Percentiles rank a stretch among this genome's conserved stretches.
Conservation (phyloP, 2,113 vertebrate genomes). For the Ondatra zibethicus region DNA sequence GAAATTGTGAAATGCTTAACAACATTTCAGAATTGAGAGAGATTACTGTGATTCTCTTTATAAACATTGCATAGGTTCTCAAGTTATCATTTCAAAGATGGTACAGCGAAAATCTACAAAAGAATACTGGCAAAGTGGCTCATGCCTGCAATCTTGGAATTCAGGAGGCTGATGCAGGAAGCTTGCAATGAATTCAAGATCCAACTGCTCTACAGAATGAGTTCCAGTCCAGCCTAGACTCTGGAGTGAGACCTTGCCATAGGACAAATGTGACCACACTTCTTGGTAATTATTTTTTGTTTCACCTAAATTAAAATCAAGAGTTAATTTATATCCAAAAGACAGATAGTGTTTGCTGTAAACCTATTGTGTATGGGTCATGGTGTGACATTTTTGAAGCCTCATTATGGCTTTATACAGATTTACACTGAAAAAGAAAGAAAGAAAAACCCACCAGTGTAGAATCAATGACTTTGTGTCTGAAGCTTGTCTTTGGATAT, state of each 20-base stretch:
- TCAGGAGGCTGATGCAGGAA: not conserved
- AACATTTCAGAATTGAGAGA: constrained; percentile 8
- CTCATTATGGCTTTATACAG: not conserved
- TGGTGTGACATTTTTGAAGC: not conserved
- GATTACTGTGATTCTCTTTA: not conserved
- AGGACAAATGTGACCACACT: not conserved
- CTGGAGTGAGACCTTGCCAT: not conserved
- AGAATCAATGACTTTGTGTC: not conserved
- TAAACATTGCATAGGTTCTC: not conserved
- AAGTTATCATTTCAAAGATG: constrained; percentile 53
- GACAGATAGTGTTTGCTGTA: not conserved
- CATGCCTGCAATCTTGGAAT: not conserved
- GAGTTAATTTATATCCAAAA: constrained; percentile 27
- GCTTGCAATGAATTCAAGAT: not conserved
- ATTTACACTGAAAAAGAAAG: not conserved
- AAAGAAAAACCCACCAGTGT: not conserved
- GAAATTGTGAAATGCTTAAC: not conserved
- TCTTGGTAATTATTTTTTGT: not conserved
- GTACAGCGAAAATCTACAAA: constrained; percentile 64
- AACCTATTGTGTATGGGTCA: not conserved
- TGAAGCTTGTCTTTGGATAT: constrained; percentile 1
- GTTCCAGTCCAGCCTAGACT: not conserved
- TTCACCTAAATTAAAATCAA: constrained; percentile 41
- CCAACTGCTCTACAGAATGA: not conserved
- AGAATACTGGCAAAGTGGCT: not conserved